Base-by-base conservation (phyloP, 1,140 invertebrate species). In the Aphaenogaster floridana region DNA sequence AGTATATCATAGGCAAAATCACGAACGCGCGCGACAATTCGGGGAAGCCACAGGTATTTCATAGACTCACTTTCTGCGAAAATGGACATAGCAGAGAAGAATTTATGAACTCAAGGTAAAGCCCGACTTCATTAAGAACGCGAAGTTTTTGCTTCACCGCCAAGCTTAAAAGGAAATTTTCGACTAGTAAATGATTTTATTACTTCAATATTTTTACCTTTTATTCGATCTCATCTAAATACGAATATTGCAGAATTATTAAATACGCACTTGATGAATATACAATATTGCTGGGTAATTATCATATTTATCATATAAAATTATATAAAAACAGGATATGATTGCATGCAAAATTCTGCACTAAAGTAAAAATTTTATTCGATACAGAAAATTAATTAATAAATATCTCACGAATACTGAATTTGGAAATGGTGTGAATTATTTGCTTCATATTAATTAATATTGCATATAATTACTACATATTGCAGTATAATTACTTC, bases 1-100 rank as follows among this genome's bases (percentile, higher is more conserved):
- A 80, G 39, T 81, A 54, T 42, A 69, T 81, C 36, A 66, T 52
- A 54, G 63, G 13, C n/a, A 71, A 66, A 66, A 54, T 50, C 6
- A 45, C 28, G 13, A 54, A 80, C 3, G 42, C 42, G 8, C 48
- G 34, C 59, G 48, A 21, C 13, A 81, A 34, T 81, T 71, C 15
- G 13, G 13, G 13, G 48, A 81, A 71, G 48, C 13, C 64, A 57
- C 36, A 81, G 78, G 9, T 69, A 81, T 54, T 71, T 54, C 36
- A 54, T 5, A 28, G n/a, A 71, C 6, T 54, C 9, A 13, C 34
- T 69, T 2, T 28, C 3, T 28, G 34, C 15, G 57, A 57, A 69
- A 71, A 42, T 42, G 17, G n/a, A 71, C 34, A 66, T 50, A 45
- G 2, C 8, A n/a, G 13, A 42, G n/a, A 54, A 71, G 21, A 42